A percentile compares a stretch with the other conserved stretches of the same genome.
Conservation (phyloP, 2,888 invertebrate genomes). For the Stenolophus ochropezus region DNA sequence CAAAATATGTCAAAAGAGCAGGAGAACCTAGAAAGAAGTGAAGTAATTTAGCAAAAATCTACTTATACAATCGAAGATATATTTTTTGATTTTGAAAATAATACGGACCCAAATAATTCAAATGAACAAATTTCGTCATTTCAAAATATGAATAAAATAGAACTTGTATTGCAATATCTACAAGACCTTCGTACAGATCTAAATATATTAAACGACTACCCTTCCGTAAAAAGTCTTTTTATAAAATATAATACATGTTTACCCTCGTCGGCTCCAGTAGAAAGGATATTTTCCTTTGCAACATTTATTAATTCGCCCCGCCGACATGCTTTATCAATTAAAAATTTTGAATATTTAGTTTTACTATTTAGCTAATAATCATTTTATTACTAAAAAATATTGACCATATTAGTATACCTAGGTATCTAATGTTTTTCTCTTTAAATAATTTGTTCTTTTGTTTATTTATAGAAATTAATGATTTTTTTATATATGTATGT, state of each 20-base stretch:
- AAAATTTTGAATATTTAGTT: conserved; percentile 60
- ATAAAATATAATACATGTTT: conserved; percentile 61
- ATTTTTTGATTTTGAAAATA: conserved; percentile 43
- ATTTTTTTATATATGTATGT: too few relatives aligned
- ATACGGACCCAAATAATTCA: neutral
- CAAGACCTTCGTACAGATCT: conserved; percentile 36
- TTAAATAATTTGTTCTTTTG: too few relatives aligned
- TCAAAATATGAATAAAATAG: conserved; percentile 32
- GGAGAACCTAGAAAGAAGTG: too few relatives aligned
- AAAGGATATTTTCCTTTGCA: conserved; percentile 61
- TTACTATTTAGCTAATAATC: conserved; percentile 53
- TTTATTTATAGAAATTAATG: too few relatives aligned
- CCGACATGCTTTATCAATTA: conserved; percentile 54
- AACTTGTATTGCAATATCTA: conserved; percentile 31
- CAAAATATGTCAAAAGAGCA: neutral
- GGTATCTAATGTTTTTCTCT: too few relatives aligned
- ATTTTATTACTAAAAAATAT: neutral
- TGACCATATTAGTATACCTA: too few relatives aligned
- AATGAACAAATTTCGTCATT: neutral
- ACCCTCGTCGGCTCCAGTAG: conserved; percentile 60
- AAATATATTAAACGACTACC: conserved; percentile 55
- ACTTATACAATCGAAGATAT: neutral
- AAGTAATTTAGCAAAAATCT: neutral
- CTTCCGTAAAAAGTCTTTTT: conserved; percentile 60
- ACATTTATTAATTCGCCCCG: conserved; percentile 60